Base-by-base conservation (phyloP, 1,140 invertebrate genomes). In the Drosophila cardini region DNA sequence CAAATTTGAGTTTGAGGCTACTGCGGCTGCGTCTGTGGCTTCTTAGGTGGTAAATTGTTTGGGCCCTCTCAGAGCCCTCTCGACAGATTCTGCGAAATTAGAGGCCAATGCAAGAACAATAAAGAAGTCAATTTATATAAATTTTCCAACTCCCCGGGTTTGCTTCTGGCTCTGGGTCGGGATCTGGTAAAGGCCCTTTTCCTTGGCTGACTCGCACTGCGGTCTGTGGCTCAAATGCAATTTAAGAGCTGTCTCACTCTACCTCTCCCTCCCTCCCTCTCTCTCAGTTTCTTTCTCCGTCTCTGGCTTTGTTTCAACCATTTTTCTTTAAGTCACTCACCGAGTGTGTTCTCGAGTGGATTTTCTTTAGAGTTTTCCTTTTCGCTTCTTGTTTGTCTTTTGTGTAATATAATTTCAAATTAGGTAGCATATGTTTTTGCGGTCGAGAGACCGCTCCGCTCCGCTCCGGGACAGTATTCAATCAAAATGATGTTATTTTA, bases 401-500 rank as follows among this genome's bases (percentile, higher is more conserved):
- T 89, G 76, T 89, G 63, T 84, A 70, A 69, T 83, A 65, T 76
- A 73, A 67, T 73, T 89, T 72, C 13, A 75, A 85, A 81, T 87
- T 90, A 89, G 84, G 84, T 89, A 84, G 80, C 84, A 89, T 89
- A 89, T 89, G 84, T 80, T 84, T 26, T 71, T 76, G 82, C 64
- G 83, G 79, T 87, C 52, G 21, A 34, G 13, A 38, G 21, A 26
- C 21, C 21, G 1, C 1, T 2, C 21, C 21, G 1, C 1, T 2
- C 21, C 21, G 21, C 21, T 26, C 64, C 50, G 56, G 26, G 38
- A 71, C 57, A 64, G 74, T 65, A 78, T 89, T 89, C 84, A 84
- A 83, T 89, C 80, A 89, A 80, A 84, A 89, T 89, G 77, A 89
- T 89, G 84, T 89, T 89, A 74, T 89, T 89, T 89, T 89, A 89